Evolutionary conservation across 2,113 vertebrate species (phyloP).

Genomic region (Corydoras maculifer): DNA sequence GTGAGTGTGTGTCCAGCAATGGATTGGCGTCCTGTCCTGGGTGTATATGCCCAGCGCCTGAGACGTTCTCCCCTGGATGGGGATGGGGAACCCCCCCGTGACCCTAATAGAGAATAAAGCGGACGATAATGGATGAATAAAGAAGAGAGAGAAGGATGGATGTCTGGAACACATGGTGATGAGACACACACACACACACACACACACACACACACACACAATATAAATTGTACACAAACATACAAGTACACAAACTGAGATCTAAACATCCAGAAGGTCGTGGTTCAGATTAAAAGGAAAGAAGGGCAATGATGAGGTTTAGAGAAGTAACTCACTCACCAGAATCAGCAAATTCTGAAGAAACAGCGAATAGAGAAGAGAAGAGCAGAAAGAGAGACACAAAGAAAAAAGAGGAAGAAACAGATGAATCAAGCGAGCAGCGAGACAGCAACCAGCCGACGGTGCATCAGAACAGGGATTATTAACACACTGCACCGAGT

Average conservation of each 20-base stretch:
- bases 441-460: background rate
- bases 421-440: constrained; percentile 53
- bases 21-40: too few relatives aligned
- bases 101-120: too few relatives aligned
- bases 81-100: too few relatives aligned
- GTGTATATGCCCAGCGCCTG: too few relatives aligned
- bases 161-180: too few relatives aligned
- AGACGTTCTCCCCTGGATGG: too few relatives aligned
- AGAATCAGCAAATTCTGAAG: constrained; percentile 77
- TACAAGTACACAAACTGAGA: background rate
- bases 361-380: constrained; percentile 56
- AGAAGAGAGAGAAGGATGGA: too few relatives aligned
- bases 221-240: background rate
- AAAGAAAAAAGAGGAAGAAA: constrained; percentile 52
- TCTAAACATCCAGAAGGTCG: too few relatives aligned
- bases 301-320: constrained; percentile 48
- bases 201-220: constrained; percentile 2
- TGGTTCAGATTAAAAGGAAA: background rate
- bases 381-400: constrained; percentile 34
- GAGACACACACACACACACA: constrained; percentile 8
- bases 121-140: too few relatives aligned
- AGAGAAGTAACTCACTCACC: constrained; percentile 72
- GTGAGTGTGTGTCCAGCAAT: too few relatives aligned
- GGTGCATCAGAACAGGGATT: background rate
- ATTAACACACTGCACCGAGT: background rate